phyloP scores from a whole-genome alignment of 2,888 invertebrate genomes.

The Tuberolachnus salignus region DNA sequence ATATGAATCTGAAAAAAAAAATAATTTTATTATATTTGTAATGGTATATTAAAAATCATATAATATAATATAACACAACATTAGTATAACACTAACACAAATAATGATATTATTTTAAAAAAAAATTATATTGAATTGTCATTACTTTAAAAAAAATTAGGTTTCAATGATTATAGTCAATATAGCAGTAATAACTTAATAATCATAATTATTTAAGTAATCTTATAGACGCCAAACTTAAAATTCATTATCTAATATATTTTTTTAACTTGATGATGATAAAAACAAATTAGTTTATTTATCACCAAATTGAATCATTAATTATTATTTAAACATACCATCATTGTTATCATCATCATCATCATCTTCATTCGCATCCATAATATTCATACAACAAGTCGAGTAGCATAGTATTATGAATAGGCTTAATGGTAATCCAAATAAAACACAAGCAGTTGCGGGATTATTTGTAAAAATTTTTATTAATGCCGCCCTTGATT shows the following conservation, averaged over 20 bases:
- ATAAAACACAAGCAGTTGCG: conserved; percentile 87
- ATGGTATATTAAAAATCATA: not conserved
- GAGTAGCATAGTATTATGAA: conserved; percentile 93
- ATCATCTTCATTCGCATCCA: conserved; percentile 87
- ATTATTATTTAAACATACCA: conserved; percentile 47
- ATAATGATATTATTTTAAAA: not conserved
- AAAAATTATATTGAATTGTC: not conserved
- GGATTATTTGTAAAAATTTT: conserved; percentile 94
- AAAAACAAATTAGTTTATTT: no score
- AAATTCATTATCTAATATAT: no score
- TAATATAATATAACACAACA: no score
- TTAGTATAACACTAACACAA: no score
- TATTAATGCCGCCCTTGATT: conserved; percentile 76
- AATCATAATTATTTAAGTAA: no score
- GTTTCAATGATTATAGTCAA: no score
- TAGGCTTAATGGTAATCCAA: conserved; percentile 92
- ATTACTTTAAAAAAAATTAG: not conserved
- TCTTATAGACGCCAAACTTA: no score
- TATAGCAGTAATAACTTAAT: no score
- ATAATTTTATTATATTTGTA: not conserved
- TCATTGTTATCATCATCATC: conserved; percentile 64
- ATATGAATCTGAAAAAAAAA: conserved; percentile 63
- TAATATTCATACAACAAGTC: conserved; percentile 93
- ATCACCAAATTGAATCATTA: not conserved
- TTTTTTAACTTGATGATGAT: no score